Conservation (phyloP, 2,113 vertebrate species). For the Eupsittula cactorum region DNA sequence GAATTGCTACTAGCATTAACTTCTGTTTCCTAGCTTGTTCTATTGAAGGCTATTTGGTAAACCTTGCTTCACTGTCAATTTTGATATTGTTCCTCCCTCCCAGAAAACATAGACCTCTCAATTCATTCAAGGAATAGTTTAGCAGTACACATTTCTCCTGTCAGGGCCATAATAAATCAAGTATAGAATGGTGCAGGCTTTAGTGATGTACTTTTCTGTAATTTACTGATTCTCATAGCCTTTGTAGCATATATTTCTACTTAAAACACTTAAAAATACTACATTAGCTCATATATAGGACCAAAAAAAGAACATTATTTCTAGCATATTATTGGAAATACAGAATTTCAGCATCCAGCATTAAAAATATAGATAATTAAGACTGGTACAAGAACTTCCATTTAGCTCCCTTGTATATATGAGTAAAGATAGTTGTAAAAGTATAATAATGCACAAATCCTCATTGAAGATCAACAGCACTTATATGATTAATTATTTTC, state of each 20-base stretch:
- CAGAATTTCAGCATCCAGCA: background rate
- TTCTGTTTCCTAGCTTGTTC: background rate
- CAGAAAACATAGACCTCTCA: background rate
- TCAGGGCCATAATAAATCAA: background rate
- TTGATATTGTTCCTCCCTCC: background rate
- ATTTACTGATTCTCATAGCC: background rate
- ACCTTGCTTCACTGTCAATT: background rate
- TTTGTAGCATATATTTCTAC: background rate
- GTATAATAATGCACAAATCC: background rate
- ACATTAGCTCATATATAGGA: background rate
- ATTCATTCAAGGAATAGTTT: background rate
- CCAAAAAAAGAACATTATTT: background rate
- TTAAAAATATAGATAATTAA: background rate
- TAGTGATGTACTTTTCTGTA: background rate
- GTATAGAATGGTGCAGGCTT: background rate
- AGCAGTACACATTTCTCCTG: background rate
- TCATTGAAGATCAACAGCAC: rapidly evolving
- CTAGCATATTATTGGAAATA: rapidly evolving
- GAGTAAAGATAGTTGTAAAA: background rate
- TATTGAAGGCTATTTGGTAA: background rate
- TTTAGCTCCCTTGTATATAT: background rate
- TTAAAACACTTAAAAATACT: background rate
- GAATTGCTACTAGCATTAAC: background rate
- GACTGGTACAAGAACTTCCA: background rate
- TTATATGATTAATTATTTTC: background rate